phyloP scores from a whole-genome alignment of 1,140 invertebrate species.

The Zaprionus camerounensis region DNA sequence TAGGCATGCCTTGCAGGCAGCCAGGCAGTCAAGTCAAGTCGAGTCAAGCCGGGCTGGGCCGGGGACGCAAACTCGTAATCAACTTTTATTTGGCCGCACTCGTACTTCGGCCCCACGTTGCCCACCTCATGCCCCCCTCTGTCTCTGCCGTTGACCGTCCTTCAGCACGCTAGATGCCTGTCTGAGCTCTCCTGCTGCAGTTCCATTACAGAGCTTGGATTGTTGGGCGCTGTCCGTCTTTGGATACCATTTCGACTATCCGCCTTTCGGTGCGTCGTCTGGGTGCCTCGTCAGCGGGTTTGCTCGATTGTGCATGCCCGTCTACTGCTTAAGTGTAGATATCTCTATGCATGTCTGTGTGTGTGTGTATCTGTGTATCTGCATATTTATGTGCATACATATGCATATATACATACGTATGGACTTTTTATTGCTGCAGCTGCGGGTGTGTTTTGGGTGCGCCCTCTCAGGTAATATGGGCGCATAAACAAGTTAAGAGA shows the following conservation, averaged over 20 bases:
- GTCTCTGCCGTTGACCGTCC: constrained; percentile 55
- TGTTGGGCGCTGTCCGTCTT: constrained; percentile 66
- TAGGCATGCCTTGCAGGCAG: constrained; percentile 25
- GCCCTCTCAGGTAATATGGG: constrained; percentile 65
- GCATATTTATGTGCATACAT: constrained; percentile 49
- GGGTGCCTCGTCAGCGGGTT: constrained; percentile 19
- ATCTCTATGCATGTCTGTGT: constrained; percentile 6
- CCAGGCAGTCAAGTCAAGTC: constrained; percentile 27
- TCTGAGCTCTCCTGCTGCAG: constrained; percentile 69
- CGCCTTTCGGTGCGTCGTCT: constrained; percentile 69
- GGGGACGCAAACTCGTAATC: constrained; percentile 70
- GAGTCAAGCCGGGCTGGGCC: constrained; percentile 18
- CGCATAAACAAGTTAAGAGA: constrained; percentile 49
- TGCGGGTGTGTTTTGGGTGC: constrained; percentile 78
- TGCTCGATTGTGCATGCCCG: constrained; percentile 23
- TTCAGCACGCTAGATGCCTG: constrained; percentile 68
- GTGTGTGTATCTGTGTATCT: constrained; percentile 38
- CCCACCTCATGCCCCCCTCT: neutral
- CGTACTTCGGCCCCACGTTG: constrained; percentile 42
- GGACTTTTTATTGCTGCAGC: constrained; percentile 71
- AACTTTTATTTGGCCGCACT: constrained; percentile 70
- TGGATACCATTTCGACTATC: constrained; percentile 54
- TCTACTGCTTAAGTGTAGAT: constrained; percentile 21
- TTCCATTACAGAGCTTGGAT: constrained; percentile 44
- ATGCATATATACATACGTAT: constrained; percentile 52